Base-by-base conservation (phyloP, 2,888 invertebrate genomes). In the Pollenia griseotomentosa region DNA sequence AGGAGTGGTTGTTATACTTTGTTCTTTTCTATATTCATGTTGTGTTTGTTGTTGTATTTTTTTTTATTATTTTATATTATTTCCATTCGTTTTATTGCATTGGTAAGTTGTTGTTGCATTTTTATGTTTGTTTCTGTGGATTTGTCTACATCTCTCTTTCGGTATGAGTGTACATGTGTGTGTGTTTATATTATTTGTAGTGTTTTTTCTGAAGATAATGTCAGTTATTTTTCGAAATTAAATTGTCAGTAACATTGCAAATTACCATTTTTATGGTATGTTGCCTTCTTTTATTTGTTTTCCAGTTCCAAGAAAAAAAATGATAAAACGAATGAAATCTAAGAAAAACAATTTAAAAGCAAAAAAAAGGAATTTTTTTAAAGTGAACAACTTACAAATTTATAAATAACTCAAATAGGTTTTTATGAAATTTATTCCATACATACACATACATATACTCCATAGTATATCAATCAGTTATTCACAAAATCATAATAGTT, bases 211-310 rank as follows among this genome's bases (percentile, higher is more conserved):
- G 57, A 73, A 87, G 87, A 87, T 87, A 87, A 87, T 87, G 87
- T 87, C 87, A 87, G 87, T 87, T 87, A 87, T 87, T 87, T 84
- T 84, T 83, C 84, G 87, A 87, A 87, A 87, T 87, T 87, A 87
- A 87, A 87, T 87, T 87, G 87, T 87, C 84, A 87, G 87, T 84
- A 84, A 84, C 84, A 87, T 81, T 87, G 87, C 87, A 84, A 84
- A 87, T 87, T 87, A 84, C 87, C 81, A 87, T 87, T 87, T 87
- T 87, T 87, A 87, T 84, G 87, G 87, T 84, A 78, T 57, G 81
- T 78, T 87, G 87, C 81, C 74, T 84, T 73, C 73, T 86, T 86
- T 83, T 80, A 78, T 83, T 83, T 84, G 59, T 53, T 79, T 70
- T 23, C 48, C 19, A 48, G 16, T 57, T 48, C 12, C 6, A 46